phyloP scores from a whole-genome alignment of 2,888 invertebrate genomes.

The Drosophila borealis region DNA sequence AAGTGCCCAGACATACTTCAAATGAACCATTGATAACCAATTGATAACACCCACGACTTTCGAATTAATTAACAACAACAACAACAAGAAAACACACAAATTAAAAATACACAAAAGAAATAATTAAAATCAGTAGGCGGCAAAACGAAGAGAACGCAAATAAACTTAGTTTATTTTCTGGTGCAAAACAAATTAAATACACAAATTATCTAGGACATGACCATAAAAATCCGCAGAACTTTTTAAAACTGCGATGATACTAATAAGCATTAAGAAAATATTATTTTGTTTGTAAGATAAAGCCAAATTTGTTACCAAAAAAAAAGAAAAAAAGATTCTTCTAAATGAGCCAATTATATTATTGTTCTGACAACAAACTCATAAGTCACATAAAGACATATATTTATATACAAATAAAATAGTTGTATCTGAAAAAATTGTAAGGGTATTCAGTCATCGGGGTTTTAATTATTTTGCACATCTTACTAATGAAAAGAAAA shows the following conservation, averaged over 20 bases:
- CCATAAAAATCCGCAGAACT: background rate
- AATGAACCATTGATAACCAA: slow-evolving; percentile 66
- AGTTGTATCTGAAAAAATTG: background rate
- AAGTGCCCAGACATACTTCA: slow-evolving; percentile 64
- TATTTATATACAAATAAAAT: too few species aligned
- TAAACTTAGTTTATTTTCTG: slow-evolving; percentile 1
- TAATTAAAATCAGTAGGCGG: slow-evolving; percentile 13
- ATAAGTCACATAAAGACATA: too few species aligned
- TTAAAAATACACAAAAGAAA: slow-evolving; percentile 18
- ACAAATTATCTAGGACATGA: background rate
- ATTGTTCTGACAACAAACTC: too few species aligned
- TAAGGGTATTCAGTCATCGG: background rate
- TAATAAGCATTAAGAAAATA: too few species aligned
- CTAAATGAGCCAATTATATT: too few species aligned
- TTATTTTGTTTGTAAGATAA: background rate
- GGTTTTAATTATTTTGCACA: background rate
- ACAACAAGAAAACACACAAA: slow-evolving; percentile 41
- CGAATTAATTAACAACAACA: slow-evolving; percentile 46
- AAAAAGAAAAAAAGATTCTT: too few species aligned
- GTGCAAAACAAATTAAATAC: background rate
- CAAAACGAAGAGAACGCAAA: slow-evolving; percentile 1
- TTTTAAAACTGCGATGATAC: background rate
- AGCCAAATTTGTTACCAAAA: background rate
- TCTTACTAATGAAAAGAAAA: background rate
- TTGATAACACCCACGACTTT: slow-evolving; percentile 78